Evolutionary conservation across 2,113 vertebrate species (phyloP), one percentile per base, ranked within the genome.

Genomic region (Cygnus atratus): DNA sequence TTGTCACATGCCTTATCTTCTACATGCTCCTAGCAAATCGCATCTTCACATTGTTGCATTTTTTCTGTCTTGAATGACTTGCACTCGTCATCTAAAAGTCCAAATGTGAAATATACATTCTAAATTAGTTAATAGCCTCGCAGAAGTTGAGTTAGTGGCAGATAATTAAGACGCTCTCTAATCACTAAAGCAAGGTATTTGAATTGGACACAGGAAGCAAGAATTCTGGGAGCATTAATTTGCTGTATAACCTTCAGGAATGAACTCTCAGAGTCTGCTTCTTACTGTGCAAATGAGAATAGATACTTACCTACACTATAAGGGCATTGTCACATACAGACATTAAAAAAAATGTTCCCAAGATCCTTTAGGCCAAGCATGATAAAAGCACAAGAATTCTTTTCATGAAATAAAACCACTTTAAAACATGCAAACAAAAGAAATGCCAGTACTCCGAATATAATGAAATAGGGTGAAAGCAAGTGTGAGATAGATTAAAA

Each of bases 1-100:
- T 78, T 71, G 62, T 65, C 78, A 82, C 96, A 96, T 96, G 96
- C 96, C 54, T 90, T 24, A 28, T 93, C 43, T 78, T 79, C 65
- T 76, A 71, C 95, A 87, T 87, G 83, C 79, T 84, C 39, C 78
- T 77, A 74, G 39, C 12, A 94, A 90, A 57, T 1, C 1, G 2
- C 48, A 79, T 77, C 46, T 66, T 65, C 67, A 20, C 12, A 20
- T 29, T 39, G 41, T 18, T 1, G 1, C 6, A 1, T 61, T 28
- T 35, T 50, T 62, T 11, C 59, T 82, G 18, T 26, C 61, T 77
- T 35, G 19, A 41, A 72, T 46, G 29, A 76, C 41, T 92, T 74
- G 31, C 65, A 81, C 58, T 84, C 37, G 29, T 61, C 54, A 84
- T 48, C 76, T 90, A 48, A 63, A 22, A 81, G 21, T 43, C 68